phyloP scores from a whole-genome alignment of 2,888 invertebrate genomes.

The Drosophila villosipedis region DNA sequence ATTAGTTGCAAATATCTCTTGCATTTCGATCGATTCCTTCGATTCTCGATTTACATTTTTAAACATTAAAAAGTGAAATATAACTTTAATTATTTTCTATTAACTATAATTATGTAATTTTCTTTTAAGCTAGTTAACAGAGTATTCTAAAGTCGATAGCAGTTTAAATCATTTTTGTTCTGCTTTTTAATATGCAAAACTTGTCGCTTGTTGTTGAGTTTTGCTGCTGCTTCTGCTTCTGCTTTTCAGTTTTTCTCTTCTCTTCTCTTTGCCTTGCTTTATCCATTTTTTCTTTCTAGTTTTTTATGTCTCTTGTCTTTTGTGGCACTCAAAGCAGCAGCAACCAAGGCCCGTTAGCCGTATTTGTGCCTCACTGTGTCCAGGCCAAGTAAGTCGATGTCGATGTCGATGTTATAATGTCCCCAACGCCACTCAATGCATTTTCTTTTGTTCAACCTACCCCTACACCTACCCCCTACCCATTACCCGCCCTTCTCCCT shows the following conservation, averaged over 20 bases:
- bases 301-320: slow-evolving; percentile 21
- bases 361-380: slow-evolving; percentile 55
- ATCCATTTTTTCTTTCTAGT: slow-evolving; percentile 13
- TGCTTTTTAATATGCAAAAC: slow-evolving; percentile 65
- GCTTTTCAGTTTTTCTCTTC: slow-evolving; percentile 11
- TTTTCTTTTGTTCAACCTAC: slow-evolving; percentile 35
- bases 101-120: neutral
- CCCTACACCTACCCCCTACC: neutral
- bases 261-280: slow-evolving; percentile 1
- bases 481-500: neutral
- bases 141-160: neutral
- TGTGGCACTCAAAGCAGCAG: slow-evolving; percentile 16
- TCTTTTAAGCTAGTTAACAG: neutral
- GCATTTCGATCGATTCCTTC: neutral
- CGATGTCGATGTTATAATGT: slow-evolving; percentile 51
- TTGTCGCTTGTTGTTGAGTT: slow-evolving; percentile 52
- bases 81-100: neutral
- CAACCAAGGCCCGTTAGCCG: slow-evolving; percentile 50
- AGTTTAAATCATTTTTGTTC: slow-evolving; percentile 26
- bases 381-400: slow-evolving; percentile 55
- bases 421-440: slow-evolving; percentile 47
- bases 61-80: neutral
- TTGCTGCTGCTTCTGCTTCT: slow-evolving; percentile 16
- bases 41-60: neutral
- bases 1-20: neutral